Evolutionary conservation across 2,113 vertebrate genomes (phyloP).

Genomic region (Paradisaea rubra): DNA sequence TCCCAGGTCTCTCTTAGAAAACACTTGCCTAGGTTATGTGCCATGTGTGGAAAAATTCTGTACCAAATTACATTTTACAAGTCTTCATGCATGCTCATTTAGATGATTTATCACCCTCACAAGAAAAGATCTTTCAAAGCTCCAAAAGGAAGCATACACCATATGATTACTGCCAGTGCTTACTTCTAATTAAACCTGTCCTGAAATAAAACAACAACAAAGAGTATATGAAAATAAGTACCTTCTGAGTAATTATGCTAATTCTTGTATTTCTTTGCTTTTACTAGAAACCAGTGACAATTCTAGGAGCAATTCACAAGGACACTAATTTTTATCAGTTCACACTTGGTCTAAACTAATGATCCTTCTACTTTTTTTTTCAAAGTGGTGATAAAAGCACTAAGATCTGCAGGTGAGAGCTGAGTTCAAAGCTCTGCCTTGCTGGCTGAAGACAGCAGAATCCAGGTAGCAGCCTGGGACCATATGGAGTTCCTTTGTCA

Average conservation of each 20-base stretch:
- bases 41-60: not conserved
- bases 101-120: not conserved
- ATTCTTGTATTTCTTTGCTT: not conserved
- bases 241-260: not conserved
- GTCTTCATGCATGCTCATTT: not conserved
- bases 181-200: not conserved
- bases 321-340: not conserved
- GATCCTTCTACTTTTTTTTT: not conserved
- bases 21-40: not conserved
- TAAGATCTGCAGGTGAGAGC: not conserved
- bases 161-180: not conserved
- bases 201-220: not conserved
- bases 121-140: not conserved
- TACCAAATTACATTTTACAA: not conserved
- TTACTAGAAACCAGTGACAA: not conserved
- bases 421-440: not conserved
- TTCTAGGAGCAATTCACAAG: not conserved
- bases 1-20: not conserved
- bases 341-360: not conserved
- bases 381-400: not conserved
- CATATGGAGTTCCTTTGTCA: rapidly evolving
- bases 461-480: not conserved
- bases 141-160: not conserved
- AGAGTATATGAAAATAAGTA: not conserved
- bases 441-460: not conserved